Percentiles rank a stretch among this genome's conserved stretches.
Evolutionary conservation across 2,888 invertebrate species (phyloP).

Genomic region (Zootermopsis nevadensis): DNA sequence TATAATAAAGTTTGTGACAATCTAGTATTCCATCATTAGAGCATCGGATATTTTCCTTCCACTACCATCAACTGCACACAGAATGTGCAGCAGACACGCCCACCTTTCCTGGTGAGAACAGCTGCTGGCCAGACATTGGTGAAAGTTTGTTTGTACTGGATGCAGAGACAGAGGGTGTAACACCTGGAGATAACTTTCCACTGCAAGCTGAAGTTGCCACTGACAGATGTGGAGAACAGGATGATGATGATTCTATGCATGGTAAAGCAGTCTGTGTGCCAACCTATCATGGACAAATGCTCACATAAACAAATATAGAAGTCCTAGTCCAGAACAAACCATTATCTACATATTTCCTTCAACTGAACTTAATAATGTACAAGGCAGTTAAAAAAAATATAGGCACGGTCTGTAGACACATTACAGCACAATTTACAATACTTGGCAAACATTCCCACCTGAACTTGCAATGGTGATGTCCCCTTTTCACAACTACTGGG

Average conservation of each 20-base stretch:
- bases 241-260: conserved; percentile 18
- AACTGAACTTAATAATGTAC: too few relatives aligned
- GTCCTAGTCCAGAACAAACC: not conserved
- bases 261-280: conserved; percentile 56
- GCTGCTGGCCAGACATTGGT: conserved; percentile 7
- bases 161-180: not conserved
- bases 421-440: too few relatives aligned
- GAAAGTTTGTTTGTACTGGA: conserved; percentile 22
- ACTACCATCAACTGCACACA: too few relatives aligned
- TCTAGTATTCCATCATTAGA: too few relatives aligned
- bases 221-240: conserved; percentile 12
- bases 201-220: not conserved
- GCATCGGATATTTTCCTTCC: too few relatives aligned
- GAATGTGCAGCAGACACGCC: too few relatives aligned
- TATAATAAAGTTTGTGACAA: too few relatives aligned
- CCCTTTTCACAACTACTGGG: conserved; percentile 52
- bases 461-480: conserved; percentile 59
- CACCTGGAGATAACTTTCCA: conserved; percentile 12
- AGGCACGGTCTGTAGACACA: too few relatives aligned
- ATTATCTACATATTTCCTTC: too few relatives aligned
- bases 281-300: conserved; percentile 41
- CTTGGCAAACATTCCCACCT: conserved; percentile 53
- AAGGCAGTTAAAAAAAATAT: too few relatives aligned
- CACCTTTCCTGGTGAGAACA: conserved; percentile 27
- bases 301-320: not conserved